Evolutionary conservation across 2,797 vertebrate species (phyloP), one percentile per base, ranked within the genome.

Genomic region (Glossophaga mutica): DNA sequence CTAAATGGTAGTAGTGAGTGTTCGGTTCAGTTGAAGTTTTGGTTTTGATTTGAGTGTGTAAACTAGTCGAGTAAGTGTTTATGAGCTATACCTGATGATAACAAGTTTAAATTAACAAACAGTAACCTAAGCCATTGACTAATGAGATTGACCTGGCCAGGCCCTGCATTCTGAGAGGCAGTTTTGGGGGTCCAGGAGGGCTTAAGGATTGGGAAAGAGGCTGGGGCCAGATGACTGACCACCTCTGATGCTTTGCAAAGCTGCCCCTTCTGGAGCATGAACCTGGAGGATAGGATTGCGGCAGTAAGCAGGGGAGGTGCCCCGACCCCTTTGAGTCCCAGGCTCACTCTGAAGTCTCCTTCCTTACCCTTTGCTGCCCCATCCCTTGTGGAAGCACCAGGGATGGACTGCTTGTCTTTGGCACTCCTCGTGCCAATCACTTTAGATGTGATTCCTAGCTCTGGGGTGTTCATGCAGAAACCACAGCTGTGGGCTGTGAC

Each of bases 91-190:
- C 84, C 91, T 71, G 92, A 44, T 84, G 76, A 76, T 57, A 48
- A 90, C 90, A 87, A 52, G 2, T 92, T 96, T 67, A 77, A 6
- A 84, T 7, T 32, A 76, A 90, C 62, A 55, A 68, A 29, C 42
- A 73, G 9, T 95, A 95, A 91, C 87, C 37, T 74, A 55, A 71
- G 78, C 91, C 67, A 86, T 95, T 96, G 93, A 93, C 91, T 95
- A 96, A 94, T 73, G 91, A 92, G 91, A 74, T 55, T 48, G 87
- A 83, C 90, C 67, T 65, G 81, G 48, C 34, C 16, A 12, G 77
- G 42, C 50, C 88, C 6, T n/a, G 26, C 4, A 0, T 92, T 87
- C 77, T 79, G 59, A 15, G 12, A 85, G 74, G 34, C 59, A 37
- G 37, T 48, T 97, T 52, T 52, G 44, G 32, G 71, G 59, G 78